A percentile compares a stretch with the other conserved stretches of the same genome.
These are phyloP conservation scores for Serrognathus titanus DNA, from an alignment of 2,888 invertebrate species.

Conservation along the genomic window DNA sequence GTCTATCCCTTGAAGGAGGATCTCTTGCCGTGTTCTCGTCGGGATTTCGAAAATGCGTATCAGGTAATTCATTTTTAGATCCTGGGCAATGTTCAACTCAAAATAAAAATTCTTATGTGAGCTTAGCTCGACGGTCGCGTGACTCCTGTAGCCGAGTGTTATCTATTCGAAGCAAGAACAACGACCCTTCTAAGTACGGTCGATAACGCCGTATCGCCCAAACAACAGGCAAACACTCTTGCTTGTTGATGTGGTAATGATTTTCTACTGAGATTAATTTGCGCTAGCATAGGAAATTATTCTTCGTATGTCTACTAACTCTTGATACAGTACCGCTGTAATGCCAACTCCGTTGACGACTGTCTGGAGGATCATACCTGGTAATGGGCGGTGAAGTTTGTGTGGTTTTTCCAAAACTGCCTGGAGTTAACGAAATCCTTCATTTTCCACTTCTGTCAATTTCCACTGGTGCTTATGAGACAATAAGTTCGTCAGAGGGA, in stretches of 20 bases:
- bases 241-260: conserved; percentile 31
- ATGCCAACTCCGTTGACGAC: conserved; percentile 25
- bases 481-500: conserved; percentile 27
- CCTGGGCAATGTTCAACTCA: conserved; percentile 27
- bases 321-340: conserved; percentile 29
- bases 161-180: conserved; percentile 27
- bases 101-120: conserved; percentile 21
- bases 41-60: conserved; percentile 21
- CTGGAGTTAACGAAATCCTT: conserved; percentile 20
- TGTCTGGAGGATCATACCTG: conserved; percentile 24
- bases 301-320: not conserved
- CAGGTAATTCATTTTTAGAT: conserved; percentile 20
- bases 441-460: conserved; percentile 17
- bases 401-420: conserved; percentile 9
- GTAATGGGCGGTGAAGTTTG: too few relatives aligned
- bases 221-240: conserved; percentile 27
- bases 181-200: conserved; percentile 26
- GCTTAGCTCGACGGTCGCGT: conserved; percentile 15
- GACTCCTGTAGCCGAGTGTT: conserved; percentile 21
- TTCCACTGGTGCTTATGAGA: not conserved
- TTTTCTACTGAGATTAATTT: conserved; percentile 13
- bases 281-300: conserved; percentile 26
- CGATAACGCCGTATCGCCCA: conserved; percentile 28
- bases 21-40: too few relatives aligned
- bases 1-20: too few relatives aligned